Base-by-base conservation (phyloP, 2,113 vertebrate genomes). In the Gallinago media region DNA sequence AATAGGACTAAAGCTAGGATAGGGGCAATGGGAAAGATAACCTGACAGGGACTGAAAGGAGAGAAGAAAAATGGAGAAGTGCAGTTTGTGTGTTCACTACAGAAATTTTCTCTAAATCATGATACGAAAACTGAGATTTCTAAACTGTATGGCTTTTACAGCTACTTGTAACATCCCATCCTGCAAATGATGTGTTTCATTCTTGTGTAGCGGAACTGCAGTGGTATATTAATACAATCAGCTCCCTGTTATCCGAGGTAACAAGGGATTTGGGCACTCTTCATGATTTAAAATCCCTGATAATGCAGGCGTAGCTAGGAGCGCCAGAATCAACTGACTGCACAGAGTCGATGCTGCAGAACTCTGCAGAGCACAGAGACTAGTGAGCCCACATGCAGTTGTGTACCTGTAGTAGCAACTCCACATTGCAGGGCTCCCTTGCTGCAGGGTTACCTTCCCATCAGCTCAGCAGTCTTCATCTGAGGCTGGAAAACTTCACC, bases 341-440 rank as follows among this genome's bases (percentile, higher is more conserved):
- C 0, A 0, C 34, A 55, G 17, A 70, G 32, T 56, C 9, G 42
- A 12, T 15, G 38, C 32, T 65, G 74, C 26, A 59, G 34, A 82
- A 32, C 52, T 84, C 20, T 68, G 26, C 31, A 61, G 19, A 47
- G 26, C 42, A 22, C 12, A 31, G 58, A 80, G 18, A 62, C 55
- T 14, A 26, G 31, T 46, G 22, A 22, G 34, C 31, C 25, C 15
- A 17, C 3, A 2, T 29, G 38, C 36, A 38, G 29, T 6, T 10
- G 13, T 78, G 15, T 25, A 46, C 23, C 11, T 59, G 12, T 18
- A 23, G 32, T 3, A 67, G 66, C 14, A 72, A 23, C 19, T 56
- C 40, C 31, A 26, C 8, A 16, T 22, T 2, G 1, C 34, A 15
- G 22, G 26, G 12, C 22, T 26, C 7, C 34, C 73, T 85, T 87